Evolutionary conservation across 2,888 invertebrate species (phyloP).

Genomic region (Drosophila imparisetae): DNA sequence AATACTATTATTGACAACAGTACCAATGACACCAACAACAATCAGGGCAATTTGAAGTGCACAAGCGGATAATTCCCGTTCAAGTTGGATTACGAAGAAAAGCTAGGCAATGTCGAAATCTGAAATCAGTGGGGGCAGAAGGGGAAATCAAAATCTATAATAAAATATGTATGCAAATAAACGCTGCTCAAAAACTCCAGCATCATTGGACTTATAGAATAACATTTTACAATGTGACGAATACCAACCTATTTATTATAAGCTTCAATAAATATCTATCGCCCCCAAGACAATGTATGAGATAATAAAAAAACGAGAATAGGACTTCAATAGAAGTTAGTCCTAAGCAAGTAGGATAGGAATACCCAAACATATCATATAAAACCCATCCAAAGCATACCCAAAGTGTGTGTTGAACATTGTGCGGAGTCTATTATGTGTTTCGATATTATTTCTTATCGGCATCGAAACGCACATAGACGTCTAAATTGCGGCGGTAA

Average conservation of each 20-base stretch:
- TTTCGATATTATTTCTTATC: constrained; percentile 53
- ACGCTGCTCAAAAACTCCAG: neutral
- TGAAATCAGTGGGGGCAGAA: neutral
- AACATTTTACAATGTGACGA: neutral
- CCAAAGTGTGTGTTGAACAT: constrained; percentile 20
- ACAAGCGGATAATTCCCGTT: neutral
- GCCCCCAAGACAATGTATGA: neutral
- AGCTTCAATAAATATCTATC: neutral
- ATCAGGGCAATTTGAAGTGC: neutral
- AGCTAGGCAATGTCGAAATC: neutral
- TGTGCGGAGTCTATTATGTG: constrained; percentile 37
- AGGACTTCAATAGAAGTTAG: neutral
- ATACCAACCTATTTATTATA: neutral
- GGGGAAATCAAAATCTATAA: neutral
- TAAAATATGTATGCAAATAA: neutral
- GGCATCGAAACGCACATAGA: constrained; percentile 54
- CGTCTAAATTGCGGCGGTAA: constrained; percentile 61
- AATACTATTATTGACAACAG: neutral
- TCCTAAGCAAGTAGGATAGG: neutral
- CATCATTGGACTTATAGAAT: neutral
- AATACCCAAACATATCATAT: neutral
- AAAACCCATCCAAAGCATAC: neutral
- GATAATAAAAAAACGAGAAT: neutral
- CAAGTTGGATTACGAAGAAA: neutral
- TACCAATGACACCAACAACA: neutral